Percentiles rank a stretch among this genome's conserved stretches.
phyloP scores from a whole-genome alignment of 1,140 invertebrate genomes.

The Eriosoma lanigerum region DNA sequence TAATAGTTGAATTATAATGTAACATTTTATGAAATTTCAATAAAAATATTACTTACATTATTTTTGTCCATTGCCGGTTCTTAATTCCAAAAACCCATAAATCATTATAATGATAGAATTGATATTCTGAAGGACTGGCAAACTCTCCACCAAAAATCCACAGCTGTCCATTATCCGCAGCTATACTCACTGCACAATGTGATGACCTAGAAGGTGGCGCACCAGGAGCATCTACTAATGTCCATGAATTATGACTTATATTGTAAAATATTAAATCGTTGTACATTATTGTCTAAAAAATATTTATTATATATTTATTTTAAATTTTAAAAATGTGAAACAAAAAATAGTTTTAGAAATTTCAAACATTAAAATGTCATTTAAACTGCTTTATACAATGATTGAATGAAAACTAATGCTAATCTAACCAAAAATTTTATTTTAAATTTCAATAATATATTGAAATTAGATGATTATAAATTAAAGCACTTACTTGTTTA shows the following conservation, averaged over 20 bases:
- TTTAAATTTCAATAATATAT: not conserved
- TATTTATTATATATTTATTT: not conserved
- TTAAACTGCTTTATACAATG: not conserved
- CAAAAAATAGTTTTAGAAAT: not conserved
- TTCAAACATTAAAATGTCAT: not conserved
- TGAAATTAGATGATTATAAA: not conserved
- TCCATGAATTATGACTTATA: constrained; percentile 79
- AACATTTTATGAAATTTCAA: too few species aligned
- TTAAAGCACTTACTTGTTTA: constrained; percentile 67
- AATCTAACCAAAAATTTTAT: too few species aligned
- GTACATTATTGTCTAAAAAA: constrained; percentile 75
- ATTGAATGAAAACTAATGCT: too few species aligned
- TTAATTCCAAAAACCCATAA: constrained; percentile 82
- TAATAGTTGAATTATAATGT: too few species aligned
- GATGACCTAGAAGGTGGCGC: constrained; percentile 82
- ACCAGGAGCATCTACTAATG: constrained; percentile 73
- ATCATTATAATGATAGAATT: constrained; percentile 93
- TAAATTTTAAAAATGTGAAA: not conserved
- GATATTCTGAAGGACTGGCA: constrained; percentile 82
- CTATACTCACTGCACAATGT: constrained; percentile 78
- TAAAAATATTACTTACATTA: constrained; percentile 64
- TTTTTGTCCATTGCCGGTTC: constrained; percentile 86
- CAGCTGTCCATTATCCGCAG: constrained; percentile 72
- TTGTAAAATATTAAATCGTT: constrained; percentile 86
- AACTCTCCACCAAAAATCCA: constrained; percentile 94